Conservation (phyloP, 2,113 vertebrate genomes). For the Tachysurus vachellii region DNA sequence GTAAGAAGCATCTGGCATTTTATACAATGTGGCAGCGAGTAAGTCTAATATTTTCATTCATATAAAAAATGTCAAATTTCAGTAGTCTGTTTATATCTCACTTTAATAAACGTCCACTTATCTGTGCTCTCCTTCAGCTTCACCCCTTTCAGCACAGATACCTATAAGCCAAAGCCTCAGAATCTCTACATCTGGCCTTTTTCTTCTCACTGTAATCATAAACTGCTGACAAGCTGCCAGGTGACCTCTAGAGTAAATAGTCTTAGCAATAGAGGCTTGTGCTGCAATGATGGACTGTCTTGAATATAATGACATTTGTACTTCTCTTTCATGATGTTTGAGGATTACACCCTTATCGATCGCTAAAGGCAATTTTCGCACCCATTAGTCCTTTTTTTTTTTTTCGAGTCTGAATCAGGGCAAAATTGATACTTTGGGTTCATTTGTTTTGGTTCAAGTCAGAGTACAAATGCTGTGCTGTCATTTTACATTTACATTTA, state of each 20-base stretch:
- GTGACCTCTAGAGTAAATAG: not conserved
- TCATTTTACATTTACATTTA: not conserved
- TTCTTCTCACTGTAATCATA: not conserved
- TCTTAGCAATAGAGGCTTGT: not conserved
- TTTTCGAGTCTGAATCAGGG: not conserved
- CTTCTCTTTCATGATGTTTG: not conserved
- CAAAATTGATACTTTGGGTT: not conserved
- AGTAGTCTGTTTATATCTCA: not conserved
- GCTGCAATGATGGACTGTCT: not conserved
- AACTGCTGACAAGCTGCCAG: conserved; percentile 9
- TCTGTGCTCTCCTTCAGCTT: not conserved
- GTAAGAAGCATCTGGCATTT: not conserved
- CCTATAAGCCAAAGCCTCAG: not conserved
- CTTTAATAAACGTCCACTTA: not conserved
- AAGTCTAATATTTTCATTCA: not conserved
- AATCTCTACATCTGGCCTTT: not conserved
- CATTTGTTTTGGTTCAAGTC: not conserved
- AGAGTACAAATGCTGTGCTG: not conserved
- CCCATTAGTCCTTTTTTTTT: not conserved
- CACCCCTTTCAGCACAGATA: not conserved
- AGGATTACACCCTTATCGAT: not conserved
- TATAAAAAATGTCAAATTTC: not conserved
- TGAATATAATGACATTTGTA: not conserved
- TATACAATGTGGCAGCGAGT: too few relatives aligned
- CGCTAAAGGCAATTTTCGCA: not conserved